Evolutionary conservation across 2,888 invertebrate genomes (phyloP).

Genomic region (Sturmia bella): DNA sequence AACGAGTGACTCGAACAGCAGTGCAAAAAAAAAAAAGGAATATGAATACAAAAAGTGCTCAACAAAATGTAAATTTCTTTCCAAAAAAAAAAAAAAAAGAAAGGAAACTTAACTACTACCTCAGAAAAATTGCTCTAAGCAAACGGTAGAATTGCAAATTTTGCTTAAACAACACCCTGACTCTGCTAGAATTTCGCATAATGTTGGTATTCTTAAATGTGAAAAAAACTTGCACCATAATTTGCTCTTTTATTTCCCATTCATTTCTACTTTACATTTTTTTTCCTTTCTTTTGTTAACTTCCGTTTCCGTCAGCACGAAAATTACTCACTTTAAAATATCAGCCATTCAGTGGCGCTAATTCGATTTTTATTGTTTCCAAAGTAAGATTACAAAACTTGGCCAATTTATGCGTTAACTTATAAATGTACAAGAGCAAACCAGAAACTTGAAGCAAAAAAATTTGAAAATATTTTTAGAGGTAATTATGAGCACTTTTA

Average conservation of each 20-base stretch:
- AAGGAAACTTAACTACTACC: neutral
- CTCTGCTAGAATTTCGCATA: neutral
- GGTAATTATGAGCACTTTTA: neutral
- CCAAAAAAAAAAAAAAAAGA: neutral
- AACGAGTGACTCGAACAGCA: neutral
- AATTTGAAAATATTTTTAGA: neutral
- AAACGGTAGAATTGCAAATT: neutral
- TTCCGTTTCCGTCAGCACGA: conserved; percentile 42
- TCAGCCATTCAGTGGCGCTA: conserved; percentile 27
- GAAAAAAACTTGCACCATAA: no score
- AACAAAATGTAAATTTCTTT: conserved; percentile 17
- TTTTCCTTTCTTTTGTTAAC: conserved; percentile 36
- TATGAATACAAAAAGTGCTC: neutral
- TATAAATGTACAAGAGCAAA: neutral
- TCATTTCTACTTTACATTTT: conserved; percentile 9
- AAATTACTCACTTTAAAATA: conserved; percentile 45
- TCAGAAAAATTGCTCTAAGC: conserved; percentile 18
- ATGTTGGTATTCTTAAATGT: neutral
- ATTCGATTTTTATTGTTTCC: conserved; percentile 63
- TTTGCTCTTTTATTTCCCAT: neutral
- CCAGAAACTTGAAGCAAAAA: neutral
- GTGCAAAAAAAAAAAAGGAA: neutral
- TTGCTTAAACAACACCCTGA: conserved; percentile 8
- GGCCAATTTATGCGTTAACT: conserved; percentile 8
- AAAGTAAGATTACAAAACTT: neutral